Evolutionary conservation across 2,888 invertebrate genomes (phyloP).

Genomic region (Catonia carolina): DNA sequence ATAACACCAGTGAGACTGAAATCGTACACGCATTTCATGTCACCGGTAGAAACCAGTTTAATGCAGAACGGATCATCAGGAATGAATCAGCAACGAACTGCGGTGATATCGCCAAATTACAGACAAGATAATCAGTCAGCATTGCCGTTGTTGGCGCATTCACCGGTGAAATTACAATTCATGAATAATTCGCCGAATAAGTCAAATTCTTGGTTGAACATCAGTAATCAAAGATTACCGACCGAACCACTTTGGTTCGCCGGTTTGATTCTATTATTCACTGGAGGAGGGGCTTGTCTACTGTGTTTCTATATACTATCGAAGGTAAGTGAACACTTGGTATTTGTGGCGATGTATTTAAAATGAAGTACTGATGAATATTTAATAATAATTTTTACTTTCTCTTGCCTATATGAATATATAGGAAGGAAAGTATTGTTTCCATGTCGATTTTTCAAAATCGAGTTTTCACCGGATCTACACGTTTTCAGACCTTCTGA

Average conservation of each 20-base stretch:
- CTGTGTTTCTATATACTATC: conserved; percentile 17
- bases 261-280: conserved; percentile 17
- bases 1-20: background rate
- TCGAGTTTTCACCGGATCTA: too few species aligned
- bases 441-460: too few species aligned
- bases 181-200: background rate
- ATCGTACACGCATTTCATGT: conserved; percentile 1
- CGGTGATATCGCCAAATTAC: conserved; percentile 18
- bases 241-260: conserved; percentile 17
- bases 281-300: conserved; percentile 16
- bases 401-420: too few species aligned
- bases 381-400: too few species aligned
- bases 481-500: too few species aligned
- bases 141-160: background rate
- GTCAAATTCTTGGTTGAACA: conserved; percentile 1
- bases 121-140: background rate
- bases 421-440: too few species aligned
- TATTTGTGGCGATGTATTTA: background rate
- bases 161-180: background rate
- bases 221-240: background rate
- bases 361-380: too few species aligned
- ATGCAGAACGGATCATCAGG: background rate
- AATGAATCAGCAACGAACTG: background rate
- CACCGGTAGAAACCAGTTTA: background rate
- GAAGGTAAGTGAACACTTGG: conserved; percentile 8